Conservation (phyloP, 2,113 vertebrate species). For the Heptranchias perlo region DNA sequence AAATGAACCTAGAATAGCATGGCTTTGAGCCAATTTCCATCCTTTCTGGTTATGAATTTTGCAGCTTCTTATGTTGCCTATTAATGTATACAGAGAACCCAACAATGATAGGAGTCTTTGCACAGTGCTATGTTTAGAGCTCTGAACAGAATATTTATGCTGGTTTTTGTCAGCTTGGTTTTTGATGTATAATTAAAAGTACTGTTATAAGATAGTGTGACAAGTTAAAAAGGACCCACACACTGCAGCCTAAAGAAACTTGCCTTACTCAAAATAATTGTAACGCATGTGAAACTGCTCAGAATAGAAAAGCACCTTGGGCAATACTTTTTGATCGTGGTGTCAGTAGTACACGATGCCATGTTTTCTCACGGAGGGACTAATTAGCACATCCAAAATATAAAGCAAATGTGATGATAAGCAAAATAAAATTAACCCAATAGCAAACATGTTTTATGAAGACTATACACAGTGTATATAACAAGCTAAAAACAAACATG, state of each 20-base stretch:
- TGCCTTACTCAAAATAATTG: background rate
- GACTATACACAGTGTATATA: background rate
- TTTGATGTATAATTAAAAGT: background rate
- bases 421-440: conserved; percentile 32
- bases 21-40: background rate
- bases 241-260: too few species aligned
- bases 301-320: conserved; percentile 6
- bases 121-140: background rate
- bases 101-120: background rate
- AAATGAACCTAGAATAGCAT: background rate
- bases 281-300: background rate
- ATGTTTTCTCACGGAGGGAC: background rate
- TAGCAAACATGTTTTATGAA: background rate
- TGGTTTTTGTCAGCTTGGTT: background rate
- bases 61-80: background rate
- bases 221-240: background rate
- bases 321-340: background rate
- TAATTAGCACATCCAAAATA: conserved; percentile 5
- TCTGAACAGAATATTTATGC: background rate
- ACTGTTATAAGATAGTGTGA: background rate
- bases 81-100: background rate
- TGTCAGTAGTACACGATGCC: background rate
- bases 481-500: background rate
- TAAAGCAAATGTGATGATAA: background rate
- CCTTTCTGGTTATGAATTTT: background rate